Conservation (phyloP, 2,797 vertebrate genomes). For the Furcifer pardalis region DNA sequence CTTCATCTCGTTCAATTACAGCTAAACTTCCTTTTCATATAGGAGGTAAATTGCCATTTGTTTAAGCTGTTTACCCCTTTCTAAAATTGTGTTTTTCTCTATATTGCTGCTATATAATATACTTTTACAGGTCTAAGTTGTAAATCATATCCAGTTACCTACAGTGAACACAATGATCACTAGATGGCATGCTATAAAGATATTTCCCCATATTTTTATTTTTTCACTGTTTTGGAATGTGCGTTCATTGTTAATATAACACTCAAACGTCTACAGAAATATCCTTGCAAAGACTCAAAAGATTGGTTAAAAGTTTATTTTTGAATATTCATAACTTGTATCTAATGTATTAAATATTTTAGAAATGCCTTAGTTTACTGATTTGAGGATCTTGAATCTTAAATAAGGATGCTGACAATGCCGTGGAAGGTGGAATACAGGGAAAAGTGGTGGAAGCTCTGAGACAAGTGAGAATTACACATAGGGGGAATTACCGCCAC, state of each 20-base stretch:
- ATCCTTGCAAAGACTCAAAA: neutral
- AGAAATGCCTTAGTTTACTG: conserved; percentile 77
- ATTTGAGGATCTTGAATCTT: conserved; percentile 95
- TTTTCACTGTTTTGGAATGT: neutral
- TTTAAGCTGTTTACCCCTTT: conserved; percentile 34
- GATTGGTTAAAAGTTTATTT: conserved; percentile 17
- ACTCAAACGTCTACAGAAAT: neutral
- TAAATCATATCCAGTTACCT: neutral
- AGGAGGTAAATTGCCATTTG: neutral
- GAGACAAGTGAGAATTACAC: conserved; percentile 96
- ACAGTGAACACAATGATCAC: neutral
- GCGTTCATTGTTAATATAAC: neutral
- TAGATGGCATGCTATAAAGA: neutral
- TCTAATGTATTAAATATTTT: conserved; percentile 30
- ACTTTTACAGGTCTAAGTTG: conserved; percentile 9
- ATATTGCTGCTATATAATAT: conserved; percentile 12
- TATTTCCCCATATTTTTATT: neutral
- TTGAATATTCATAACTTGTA: conserved; percentile 16
- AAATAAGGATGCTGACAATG: conserved; percentile 89
- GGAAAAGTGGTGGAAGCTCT: conserved; percentile 94
- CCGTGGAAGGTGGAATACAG: conserved; percentile 84
- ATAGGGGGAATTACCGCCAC: conserved; percentile 96
- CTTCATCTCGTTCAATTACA: neutral
- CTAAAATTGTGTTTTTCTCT: neutral
- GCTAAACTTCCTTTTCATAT: neutral